A percentile compares a stretch with the other conserved stretches of the same genome.
Evolutionary conservation across 1,140 invertebrate genomes (phyloP).

Genomic region (Bathynomus jamesi): DNA sequence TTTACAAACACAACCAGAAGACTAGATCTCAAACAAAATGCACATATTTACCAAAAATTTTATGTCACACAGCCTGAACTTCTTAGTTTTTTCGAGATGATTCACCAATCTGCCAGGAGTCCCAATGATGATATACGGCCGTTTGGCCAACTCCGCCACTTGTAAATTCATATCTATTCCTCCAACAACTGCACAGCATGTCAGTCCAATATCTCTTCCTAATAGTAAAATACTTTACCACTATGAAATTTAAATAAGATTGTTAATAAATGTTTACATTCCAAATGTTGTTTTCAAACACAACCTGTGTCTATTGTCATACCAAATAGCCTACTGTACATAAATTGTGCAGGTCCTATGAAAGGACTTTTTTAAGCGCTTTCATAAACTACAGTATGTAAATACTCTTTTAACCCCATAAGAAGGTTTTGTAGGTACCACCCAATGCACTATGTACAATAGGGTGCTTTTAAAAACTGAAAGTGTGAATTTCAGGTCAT

Average conservation of each 20-base stretch:
- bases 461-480: no score
- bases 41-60: slow-evolving; percentile 75
- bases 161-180: slow-evolving; percentile 90
- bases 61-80: slow-evolving; percentile 76
- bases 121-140: slow-evolving; percentile 88
- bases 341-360: no score
- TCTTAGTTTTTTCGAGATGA: slow-evolving; percentile 82
- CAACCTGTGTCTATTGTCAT: no score
- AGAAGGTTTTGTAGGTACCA: no score
- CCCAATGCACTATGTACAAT: no score
- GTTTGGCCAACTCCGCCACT: slow-evolving; percentile 71
- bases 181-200: slow-evolving; percentile 64
- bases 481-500: no score
- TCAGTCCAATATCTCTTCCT: slow-evolving; percentile 30
- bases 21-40: no score
- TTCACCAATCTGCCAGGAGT: slow-evolving; percentile 83
- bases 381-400: no score
- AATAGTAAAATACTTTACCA: slow-evolving; percentile 69
- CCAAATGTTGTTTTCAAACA: no score
- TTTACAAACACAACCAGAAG: no score
- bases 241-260: slow-evolving; percentile 7
- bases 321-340: no score
- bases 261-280: background rate
- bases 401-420: background rate
- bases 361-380: no score